Percentiles rank a stretch among this genome's conserved stretches.
These are phyloP conservation scores for Trichopria drosophilae DNA, from an alignment of 2,888 invertebrate species.

Conservation along the genomic window DNA sequence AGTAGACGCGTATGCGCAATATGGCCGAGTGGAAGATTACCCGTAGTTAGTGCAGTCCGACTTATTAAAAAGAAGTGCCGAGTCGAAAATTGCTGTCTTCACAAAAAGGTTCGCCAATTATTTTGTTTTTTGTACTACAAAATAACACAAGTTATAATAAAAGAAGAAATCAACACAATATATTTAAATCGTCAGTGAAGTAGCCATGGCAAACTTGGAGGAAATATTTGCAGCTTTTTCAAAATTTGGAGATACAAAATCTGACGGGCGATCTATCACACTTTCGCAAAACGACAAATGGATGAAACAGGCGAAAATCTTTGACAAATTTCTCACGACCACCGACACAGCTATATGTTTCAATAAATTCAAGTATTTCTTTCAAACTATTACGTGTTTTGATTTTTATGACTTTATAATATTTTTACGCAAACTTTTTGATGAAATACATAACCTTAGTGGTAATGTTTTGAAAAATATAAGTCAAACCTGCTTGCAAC, in stretches of 20 bases:
- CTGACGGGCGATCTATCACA: constrained; percentile 56
- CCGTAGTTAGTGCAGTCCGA: too few relatives aligned
- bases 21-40: too few relatives aligned
- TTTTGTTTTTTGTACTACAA: too few relatives aligned
- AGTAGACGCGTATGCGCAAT: too few relatives aligned
- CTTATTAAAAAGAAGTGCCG: too few relatives aligned
- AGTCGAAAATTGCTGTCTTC: too few relatives aligned
- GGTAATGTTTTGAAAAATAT: neutral
- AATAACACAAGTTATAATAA: neutral
- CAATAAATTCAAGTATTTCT: constrained; percentile 59
- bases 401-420: neutral
- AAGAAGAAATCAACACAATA: neutral
- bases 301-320: constrained; percentile 60
- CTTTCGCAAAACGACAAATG: constrained; percentile 59
- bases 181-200: neutral
- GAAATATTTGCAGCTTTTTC: constrained; percentile 48
- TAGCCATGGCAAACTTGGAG: constrained; percentile 34
- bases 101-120: too few relatives aligned
- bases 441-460: neutral
- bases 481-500: too few relatives aligned
- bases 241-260: constrained; percentile 57
- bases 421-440: neutral
- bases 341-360: constrained; percentile 59
- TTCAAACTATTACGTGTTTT: too few relatives aligned
- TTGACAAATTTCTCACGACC: constrained; percentile 58